Base-by-base conservation (phyloP, 30 jellyfish, hydroid and myxozoan species). In the Chironex yamaguchii region DNA sequence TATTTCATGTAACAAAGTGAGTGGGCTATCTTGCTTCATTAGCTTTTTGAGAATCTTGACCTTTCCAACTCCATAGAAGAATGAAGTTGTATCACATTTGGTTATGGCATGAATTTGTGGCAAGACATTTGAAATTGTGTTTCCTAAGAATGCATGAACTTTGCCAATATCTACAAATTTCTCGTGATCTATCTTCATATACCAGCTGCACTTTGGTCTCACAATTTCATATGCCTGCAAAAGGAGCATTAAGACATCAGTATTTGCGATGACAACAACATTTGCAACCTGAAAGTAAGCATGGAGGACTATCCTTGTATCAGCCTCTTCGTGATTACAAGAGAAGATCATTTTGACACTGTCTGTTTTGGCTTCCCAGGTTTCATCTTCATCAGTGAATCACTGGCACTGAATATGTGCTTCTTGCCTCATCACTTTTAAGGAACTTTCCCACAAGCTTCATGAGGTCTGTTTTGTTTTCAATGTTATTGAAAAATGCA, bases 51-150 rank as follows among this genome's bases (percentile, higher is more conserved):
- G 21, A 21, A 73, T 36, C 50, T 51, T 73, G 29, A 36, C 34
- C 29, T 73, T 73, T 23, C 87, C 87, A 3, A 73, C 87, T 21
- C 87, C 87, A 35, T 9, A 50, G 83, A 73, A 73, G 34, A 34
- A 73, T 13, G 3, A 36, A 27, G 87, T 73, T 20, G 87, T 73
- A 49, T 50, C 87, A 29, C 87, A 73, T 1, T 78, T 78, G 24
- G 87, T 73, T 13, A 73, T 36, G 21, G 82, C 13, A 29, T 73
- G 87, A 25, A 73, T 2, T 20, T 73, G 87, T 9, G 49, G 87
- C 76, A 73, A 34, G 14, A 14, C 23, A 49, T 22, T 26, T 23
- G 78, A 73, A 9, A 73, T 73, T 9, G 4, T 48, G 33, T n/a
- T 49, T 1, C 87, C 87, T 17, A 73, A 25, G 26, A 17, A 29